Percentiles rank a stretch among this genome's conserved stretches.
phyloP scores from a whole-genome alignment of 2,113 vertebrate species.

The Centrocercus urophasianus region DNA sequence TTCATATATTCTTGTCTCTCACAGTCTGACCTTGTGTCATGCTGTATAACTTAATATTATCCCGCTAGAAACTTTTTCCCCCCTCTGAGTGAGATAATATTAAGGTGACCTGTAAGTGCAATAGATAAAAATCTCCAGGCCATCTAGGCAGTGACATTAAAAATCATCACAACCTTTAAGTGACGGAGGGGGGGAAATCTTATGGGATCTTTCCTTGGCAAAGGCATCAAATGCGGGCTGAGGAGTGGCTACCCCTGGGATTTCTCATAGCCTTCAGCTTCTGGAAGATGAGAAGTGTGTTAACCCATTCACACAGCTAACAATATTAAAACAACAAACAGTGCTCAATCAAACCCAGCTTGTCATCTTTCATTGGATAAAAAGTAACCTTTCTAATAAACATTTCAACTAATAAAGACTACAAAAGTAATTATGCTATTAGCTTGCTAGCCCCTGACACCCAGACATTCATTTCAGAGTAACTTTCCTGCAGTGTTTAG shows the following conservation, averaged over 20 bases:
- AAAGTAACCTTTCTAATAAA: conserved; percentile 59
- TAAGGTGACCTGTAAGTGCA: conserved; percentile 78
- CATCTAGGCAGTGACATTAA: conserved; percentile 77
- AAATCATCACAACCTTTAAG: conserved; percentile 76
- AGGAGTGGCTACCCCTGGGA: conserved; percentile 38
- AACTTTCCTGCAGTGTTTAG: conserved; percentile 28
- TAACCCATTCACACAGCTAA: conserved; percentile 64
- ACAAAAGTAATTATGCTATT: conserved; percentile 56
- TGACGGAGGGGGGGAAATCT: conserved; percentile 51
- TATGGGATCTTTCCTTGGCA: conserved; percentile 65
- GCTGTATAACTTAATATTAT: conserved; percentile 78
- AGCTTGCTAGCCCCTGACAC: background rate
- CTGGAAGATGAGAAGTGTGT: conserved; percentile 45
- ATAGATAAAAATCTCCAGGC: conserved; percentile 78
- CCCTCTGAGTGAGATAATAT: conserved; percentile 70
- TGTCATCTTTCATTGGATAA: conserved; percentile 65
- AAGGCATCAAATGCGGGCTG: conserved; percentile 60
- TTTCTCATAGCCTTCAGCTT: conserved; percentile 43
- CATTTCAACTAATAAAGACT: conserved; percentile 51
- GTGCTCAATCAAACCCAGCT: conserved; percentile 58
- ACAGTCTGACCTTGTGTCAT: conserved; percentile 74
- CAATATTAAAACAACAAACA: conserved; percentile 76
- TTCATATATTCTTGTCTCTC: conserved; percentile 78
- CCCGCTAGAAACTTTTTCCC: conserved; percentile 69
- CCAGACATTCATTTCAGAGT: conserved; percentile 50